Evolutionary conservation across 2,888 invertebrate species (phyloP), one percentile per base, ranked within the genome.

Genomic region (Abrostola tripartita): DNA sequence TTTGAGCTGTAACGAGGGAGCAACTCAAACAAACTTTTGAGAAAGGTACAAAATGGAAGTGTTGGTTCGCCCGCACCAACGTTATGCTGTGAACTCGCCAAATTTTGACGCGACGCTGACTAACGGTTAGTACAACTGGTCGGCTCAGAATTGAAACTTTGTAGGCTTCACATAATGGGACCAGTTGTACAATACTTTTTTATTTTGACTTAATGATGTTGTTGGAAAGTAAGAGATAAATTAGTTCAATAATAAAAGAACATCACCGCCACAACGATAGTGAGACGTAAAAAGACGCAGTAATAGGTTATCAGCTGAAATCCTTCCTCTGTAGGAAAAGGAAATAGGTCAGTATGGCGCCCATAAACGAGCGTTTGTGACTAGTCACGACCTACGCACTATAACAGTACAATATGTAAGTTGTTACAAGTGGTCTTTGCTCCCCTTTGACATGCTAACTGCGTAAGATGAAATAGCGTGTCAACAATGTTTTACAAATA

Each of bases 1-100:
- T 92, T 89, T 88, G 89, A 91, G 88, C 85, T 80, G 91, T 89
- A 89, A 91, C 89, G 87, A 89, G 88, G 86, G 87, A 88, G 82
- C 81, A 86, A 87, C 88, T 88, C 86, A 80, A 90, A 90, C 87
- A 89, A 92, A 93, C 85, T 92, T 92, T 89, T 84, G 88, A 86
- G 85, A 81, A 87, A 89, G 89, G 89, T 88, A 88, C 85, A 79
- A 81, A 87, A 81, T 85, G 85, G 84, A 83, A 88, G 84, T 81
- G 84, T 80, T 81, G 76, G 75, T 79, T 82, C 77, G 75, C 74
- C 75, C 73, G 80, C 81, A 75, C 80, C 77, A 83, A 85, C 82
- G 81, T 84, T 84, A 82, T 79, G 83, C 84, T 83, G 84, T 85
- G 85, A 89, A 87, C 84, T 85, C 80, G 82, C 84, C 73, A 83